These are phyloP conservation scores for Anorthoa munda DNA, from an alignment of 2,888 invertebrate species.

Conservation along the genomic window DNA sequence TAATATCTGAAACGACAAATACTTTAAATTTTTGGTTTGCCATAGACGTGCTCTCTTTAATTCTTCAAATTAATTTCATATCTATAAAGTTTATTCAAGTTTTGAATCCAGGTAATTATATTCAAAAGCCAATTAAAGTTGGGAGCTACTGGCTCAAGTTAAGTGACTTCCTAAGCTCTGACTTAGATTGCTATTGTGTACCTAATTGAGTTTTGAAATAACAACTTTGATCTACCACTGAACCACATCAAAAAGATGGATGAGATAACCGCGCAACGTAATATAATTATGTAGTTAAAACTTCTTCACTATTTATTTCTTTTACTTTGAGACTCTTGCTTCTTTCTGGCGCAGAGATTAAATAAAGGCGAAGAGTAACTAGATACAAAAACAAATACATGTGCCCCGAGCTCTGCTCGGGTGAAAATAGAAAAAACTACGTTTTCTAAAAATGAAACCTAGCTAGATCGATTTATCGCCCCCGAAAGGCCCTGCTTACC, in stretches of 20 bases:
- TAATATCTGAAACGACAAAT: neutral
- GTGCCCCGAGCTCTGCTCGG: too few species aligned
- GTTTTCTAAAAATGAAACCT: too few species aligned
- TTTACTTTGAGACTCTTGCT: constrained; percentile 20
- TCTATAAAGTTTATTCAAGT: constrained; percentile 44
- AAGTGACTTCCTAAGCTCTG: constrained; percentile 57
- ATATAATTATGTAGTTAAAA: constrained; percentile 41
- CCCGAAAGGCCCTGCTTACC: too few species aligned
- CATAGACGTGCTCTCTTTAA: neutral
- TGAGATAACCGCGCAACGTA: constrained; percentile 28
- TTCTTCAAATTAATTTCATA: constrained; percentile 41
- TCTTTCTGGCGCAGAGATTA: constrained; percentile 17
- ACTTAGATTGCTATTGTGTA: constrained; percentile 60
- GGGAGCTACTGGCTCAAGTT: constrained; percentile 44
- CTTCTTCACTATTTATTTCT: constrained; percentile 43
- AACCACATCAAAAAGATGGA: constrained; percentile 41
- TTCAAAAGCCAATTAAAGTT: constrained; percentile 67
- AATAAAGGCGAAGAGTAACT: constrained; percentile 34
- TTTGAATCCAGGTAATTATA: constrained; percentile 52
- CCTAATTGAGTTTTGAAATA: constrained; percentile 62
- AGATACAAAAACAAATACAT: constrained; percentile 13
- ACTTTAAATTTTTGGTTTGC: neutral
- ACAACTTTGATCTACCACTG: constrained; percentile 43
- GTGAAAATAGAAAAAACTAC: too few species aligned
- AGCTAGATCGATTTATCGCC: too few species aligned